Evolutionary conservation across 92 coral and sea anemone genomes (phyloP).

Genomic region (Phenganax subtilis): DNA sequence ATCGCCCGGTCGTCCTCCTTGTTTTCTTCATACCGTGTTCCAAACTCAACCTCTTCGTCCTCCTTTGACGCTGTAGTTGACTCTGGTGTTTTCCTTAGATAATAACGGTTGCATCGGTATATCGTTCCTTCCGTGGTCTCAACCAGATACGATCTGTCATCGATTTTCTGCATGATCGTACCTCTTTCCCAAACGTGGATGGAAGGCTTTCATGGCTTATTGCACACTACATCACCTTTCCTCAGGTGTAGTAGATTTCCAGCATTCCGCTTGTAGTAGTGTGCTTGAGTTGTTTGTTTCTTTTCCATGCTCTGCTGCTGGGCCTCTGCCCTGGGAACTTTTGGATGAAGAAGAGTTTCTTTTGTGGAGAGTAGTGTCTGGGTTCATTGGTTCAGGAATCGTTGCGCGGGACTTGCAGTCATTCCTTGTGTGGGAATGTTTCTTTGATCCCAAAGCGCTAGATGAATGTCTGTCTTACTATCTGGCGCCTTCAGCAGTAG

Average conservation of each 20-base stretch:
- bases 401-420: slow-evolving; percentile 15
- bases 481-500: slow-evolving; percentile 32
- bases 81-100: too few relatives aligned
- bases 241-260: slow-evolving; percentile 13
- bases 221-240: slow-evolving; percentile 1
- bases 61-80: too few relatives aligned
- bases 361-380: background rate
- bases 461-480: slow-evolving; percentile 6
- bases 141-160: background rate
- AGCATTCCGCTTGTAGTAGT: slow-evolving; percentile 13
- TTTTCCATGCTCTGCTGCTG: background rate
- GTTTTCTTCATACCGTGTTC: too few relatives aligned
- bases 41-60: too few relatives aligned
- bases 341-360: slow-evolving; percentile 20
- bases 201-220: background rate
- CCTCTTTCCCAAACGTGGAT: background rate
- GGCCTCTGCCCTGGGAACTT: background rate
- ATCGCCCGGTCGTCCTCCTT: too few relatives aligned
- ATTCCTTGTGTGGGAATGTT: slow-evolving; percentile 27
- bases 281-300: background rate
- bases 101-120: background rate
- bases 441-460: slow-evolving; percentile 12
- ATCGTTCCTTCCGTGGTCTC: background rate
- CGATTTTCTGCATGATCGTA: background rate
- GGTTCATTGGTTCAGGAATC: slow-evolving; percentile 16